These are phyloP conservation scores for Caerostris darwini DNA, from an alignment of 1,140 invertebrate genomes.

Conservation along the genomic window DNA sequence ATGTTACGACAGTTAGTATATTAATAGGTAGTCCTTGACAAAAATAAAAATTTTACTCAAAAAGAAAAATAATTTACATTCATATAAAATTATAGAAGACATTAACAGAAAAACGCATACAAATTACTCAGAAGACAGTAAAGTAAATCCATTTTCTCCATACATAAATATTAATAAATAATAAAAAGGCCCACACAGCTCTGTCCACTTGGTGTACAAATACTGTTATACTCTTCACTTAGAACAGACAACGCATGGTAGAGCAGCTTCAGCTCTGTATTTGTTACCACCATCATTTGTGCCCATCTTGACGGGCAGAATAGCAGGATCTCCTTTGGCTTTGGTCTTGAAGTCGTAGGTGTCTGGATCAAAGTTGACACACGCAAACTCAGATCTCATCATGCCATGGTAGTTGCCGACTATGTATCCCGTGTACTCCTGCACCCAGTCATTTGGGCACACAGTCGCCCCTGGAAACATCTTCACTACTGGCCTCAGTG, in stretches of 20 bases:
- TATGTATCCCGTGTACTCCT: constrained; percentile 9
- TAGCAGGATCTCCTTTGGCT: neutral
- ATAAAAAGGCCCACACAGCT: neutral
- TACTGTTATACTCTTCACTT: neutral
- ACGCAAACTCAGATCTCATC: neutral
- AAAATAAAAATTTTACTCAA: neutral
- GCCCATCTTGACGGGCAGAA: neutral
- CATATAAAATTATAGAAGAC: neutral
- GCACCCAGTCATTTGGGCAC: constrained; percentile 44
- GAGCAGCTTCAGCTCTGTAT: neutral
- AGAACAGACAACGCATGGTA: constrained; percentile 25
- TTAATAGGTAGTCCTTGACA: too few species aligned
- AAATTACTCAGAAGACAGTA: neutral
- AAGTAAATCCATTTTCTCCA: neutral
- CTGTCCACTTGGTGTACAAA: neutral
- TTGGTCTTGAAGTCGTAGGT: neutral
- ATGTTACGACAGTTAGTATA: too few species aligned
- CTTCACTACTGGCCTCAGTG: neutral
- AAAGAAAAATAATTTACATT: neutral
- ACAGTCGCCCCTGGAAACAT: neutral
- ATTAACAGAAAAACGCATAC: neutral
- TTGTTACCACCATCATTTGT: neutral
- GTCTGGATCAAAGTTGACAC: neutral
- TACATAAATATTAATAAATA: neutral
- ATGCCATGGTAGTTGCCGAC: neutral